Conservation (phyloP, 2,113 vertebrate genomes). For the Empidonax alnorum region DNA sequence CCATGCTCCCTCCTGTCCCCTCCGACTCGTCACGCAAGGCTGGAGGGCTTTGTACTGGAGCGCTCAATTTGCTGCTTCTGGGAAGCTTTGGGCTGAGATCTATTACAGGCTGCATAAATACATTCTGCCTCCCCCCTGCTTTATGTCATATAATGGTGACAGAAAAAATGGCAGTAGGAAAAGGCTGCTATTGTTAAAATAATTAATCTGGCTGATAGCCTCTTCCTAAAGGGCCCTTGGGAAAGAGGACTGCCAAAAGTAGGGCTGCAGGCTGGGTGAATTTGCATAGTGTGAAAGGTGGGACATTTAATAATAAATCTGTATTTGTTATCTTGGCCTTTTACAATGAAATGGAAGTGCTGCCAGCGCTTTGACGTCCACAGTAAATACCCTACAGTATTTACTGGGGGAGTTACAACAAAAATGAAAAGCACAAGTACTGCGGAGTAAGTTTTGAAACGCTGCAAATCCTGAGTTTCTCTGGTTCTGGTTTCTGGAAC, state of each 20-base stretch:
- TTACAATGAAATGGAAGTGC: neutral
- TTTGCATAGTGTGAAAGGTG: constrained; percentile 62
- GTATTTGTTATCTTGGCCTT: constrained; percentile 45
- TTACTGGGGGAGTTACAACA: neutral
- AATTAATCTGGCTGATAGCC: constrained; percentile 69
- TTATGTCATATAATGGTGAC: constrained; percentile 45
- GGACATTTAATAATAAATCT: constrained; percentile 51
- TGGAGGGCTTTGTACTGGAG: neutral
- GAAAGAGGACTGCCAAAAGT: constrained; percentile 60
- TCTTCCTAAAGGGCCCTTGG: constrained; percentile 65
- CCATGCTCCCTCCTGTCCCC: neutral
- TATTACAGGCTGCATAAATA: neutral
- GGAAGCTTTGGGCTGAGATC: constrained; percentile 4
- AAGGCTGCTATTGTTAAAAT: constrained; percentile 65
- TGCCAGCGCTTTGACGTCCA: neutral
- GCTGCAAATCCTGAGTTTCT: neutral
- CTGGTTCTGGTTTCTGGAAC: neutral
- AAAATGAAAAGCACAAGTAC: neutral
- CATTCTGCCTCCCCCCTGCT: constrained; percentile 27
- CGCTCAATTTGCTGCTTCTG: neutral
- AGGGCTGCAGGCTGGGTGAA: constrained; percentile 47
- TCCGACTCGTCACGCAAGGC: neutral
- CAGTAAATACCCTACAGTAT: neutral
- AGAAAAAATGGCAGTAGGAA: constrained; percentile 58
- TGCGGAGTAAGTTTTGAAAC: neutral